Percentiles rank a stretch among this genome's conserved stretches.
phyloP scores from a whole-genome alignment of 1,140 invertebrate species.

The Choristoneura fumiferana region DNA sequence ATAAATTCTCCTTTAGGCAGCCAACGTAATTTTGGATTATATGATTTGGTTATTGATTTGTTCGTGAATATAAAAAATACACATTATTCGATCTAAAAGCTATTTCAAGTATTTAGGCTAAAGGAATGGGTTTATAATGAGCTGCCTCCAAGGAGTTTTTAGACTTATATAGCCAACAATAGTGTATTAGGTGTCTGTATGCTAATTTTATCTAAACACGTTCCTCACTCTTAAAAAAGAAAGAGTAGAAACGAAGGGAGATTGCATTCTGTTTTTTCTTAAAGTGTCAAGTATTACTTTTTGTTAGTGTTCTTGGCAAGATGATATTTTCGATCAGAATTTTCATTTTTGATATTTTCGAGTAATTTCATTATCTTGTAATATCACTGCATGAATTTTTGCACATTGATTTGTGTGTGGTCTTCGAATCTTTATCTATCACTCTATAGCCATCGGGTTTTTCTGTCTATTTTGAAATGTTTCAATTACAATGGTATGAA shows the following conservation, averaged over 20 bases:
- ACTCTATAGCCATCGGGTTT: neutral
- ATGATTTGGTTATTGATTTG: too few relatives aligned
- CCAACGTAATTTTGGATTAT: constrained; percentile 6
- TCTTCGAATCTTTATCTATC: constrained; percentile 40
- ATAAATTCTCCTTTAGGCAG: constrained; percentile 40
- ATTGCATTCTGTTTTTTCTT: constrained; percentile 14
- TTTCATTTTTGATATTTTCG: neutral
- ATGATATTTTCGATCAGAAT: neutral
- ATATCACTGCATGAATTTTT: constrained; percentile 61
- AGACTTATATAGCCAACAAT: constrained; percentile 18
- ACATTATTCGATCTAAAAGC: too few relatives aligned
- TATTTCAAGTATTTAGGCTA: too few relatives aligned
- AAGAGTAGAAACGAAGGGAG: constrained; percentile 1
- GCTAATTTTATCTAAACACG: constrained; percentile 13
- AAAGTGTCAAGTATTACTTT: neutral
- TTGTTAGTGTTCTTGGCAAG: neutral
- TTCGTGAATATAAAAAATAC: neutral
- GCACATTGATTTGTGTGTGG: constrained; percentile 61
- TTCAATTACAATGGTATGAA: neutral
- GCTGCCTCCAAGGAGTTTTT: constrained; percentile 30
- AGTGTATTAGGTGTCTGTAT: constrained; percentile 24
- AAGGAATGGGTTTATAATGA: constrained; percentile 22
- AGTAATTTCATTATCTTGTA: constrained; percentile 21
- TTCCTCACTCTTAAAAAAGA: neutral
- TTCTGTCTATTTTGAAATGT: neutral